Evolutionary conservation across 1,140 invertebrate genomes (phyloP), one percentile per base, ranked within the genome.

Genomic region (Hestina assimilis): DNA sequence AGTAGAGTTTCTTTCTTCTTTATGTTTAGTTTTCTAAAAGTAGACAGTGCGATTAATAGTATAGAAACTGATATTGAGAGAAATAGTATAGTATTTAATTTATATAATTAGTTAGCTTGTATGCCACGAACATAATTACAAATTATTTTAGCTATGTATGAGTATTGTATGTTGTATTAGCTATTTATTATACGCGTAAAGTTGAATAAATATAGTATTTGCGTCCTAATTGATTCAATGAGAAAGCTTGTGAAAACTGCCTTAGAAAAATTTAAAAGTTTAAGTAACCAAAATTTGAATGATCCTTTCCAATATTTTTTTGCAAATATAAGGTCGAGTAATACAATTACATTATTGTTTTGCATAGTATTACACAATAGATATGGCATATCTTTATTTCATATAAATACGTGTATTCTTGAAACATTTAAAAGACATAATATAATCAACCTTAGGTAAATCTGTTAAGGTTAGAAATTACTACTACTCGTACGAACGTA

Each of bases 21-120:
- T n/a, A n/a, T n/a, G 4, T 8, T 38, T 33, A 14, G 0, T 19
- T 19, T 38, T 19, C 15, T 9, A 42, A 21, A 4, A 24, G 20
- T 33, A 40, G 47, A 24, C 29, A 23, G 11, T 40, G 33, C 21
- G 20, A n/a, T 14, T 15, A 21, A 24, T 50, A 50, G 33, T 26
- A 38, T 50, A 50, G 21, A 17, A 14, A 38, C 47, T 38, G 19
- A 33, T 45, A 35, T 50, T 28, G 47, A 50, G 47, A 50, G 47
- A 50, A 50, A 50, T 50, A 50, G 47, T 20, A 50, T 50, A 50
- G 47, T 3, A 3, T 14, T 40, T 50, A 33, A 12, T 50, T 38
- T 38, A n/a, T 9, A 8, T 17, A 17, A 38, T 38, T 50, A 50
- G 33, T 50, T 50, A 50, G 47, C 47, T 50, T 50, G 26, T 20